These are phyloP conservation scores for Tinamus major DNA, from an alignment of 2,797 vertebrate species.

Conservation along the genomic window DNA sequence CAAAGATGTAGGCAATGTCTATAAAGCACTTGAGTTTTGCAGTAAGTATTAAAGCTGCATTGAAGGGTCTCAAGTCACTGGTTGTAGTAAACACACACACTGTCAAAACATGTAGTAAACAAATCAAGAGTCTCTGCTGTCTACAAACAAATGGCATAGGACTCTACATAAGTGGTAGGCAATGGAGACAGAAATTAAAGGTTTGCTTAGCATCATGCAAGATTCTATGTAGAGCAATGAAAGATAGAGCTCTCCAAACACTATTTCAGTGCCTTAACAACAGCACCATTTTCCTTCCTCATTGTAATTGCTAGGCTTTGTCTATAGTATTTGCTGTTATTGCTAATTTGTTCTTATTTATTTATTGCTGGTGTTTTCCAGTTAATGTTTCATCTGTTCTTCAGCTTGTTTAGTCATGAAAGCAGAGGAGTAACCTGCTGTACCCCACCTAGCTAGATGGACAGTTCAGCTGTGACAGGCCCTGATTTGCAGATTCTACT, in stretches of 20 bases:
- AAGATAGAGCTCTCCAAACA: neutral
- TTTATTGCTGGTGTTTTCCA: neutral
- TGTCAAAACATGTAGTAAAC: fast-evolving
- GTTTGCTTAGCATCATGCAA: neutral
- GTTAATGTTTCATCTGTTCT: neutral
- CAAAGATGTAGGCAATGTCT: fast-evolving
- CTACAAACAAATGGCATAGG: fast-evolving
- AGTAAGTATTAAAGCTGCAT: neutral
- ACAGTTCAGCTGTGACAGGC: neutral
- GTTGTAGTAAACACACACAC: fast-evolving
- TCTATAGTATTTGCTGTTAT: neutral
- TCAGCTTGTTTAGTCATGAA: neutral
- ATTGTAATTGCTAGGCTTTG: neutral
- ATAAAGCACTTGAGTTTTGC: neutral
- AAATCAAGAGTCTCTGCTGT: neutral
- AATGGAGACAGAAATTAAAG: neutral
- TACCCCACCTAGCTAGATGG: neutral
- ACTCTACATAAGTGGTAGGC: fast-evolving
- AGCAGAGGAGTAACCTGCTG: neutral
- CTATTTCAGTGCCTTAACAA: neutral
- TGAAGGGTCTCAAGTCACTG: neutral
- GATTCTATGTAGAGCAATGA: no score
- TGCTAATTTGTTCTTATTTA: neutral
- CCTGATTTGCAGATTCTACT: neutral
- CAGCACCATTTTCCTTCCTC: neutral